phyloP scores from a whole-genome alignment of 1,140 invertebrate species.

The Bombus consobrinus region DNA sequence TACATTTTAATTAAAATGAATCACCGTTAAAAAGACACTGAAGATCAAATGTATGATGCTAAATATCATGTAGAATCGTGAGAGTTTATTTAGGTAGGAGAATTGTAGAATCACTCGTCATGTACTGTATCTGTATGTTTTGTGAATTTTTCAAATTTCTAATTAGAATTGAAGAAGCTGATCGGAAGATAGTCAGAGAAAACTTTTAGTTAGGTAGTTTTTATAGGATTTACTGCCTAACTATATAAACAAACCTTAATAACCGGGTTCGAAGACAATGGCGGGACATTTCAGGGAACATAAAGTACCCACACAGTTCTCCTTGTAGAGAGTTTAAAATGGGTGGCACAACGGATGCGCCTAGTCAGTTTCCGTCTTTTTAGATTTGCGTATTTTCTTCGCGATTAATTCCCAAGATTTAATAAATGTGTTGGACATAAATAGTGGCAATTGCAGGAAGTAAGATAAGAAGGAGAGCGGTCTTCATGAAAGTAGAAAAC shows the following conservation, averaged over 20 bases:
- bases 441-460: background rate
- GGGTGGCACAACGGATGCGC: conserved; percentile 46
- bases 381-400: conserved; percentile 11
- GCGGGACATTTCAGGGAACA: conserved; percentile 48
- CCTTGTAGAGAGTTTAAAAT: conserved; percentile 23
- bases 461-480: conserved; percentile 12
- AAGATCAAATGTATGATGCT: background rate
- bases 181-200: background rate
- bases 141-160: background rate
- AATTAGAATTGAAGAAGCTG: too few species aligned
- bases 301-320: conserved; percentile 41
- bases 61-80: too few species aligned
- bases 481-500: conserved; percentile 2
- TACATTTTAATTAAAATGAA: background rate
- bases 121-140: too few species aligned
- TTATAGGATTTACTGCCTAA: background rate
- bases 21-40: background rate
- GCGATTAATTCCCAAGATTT: conserved; percentile 51
- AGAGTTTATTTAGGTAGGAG: too few species aligned
- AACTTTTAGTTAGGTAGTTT: background rate
- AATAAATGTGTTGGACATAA: conserved; percentile 8
- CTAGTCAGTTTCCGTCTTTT: conserved; percentile 26
- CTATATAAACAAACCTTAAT: conserved; percentile 1
- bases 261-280: conserved; percentile 44
- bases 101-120: background rate